Conservation (phyloP, 1,140 invertebrate genomes). For the Micrasema longulum region DNA sequence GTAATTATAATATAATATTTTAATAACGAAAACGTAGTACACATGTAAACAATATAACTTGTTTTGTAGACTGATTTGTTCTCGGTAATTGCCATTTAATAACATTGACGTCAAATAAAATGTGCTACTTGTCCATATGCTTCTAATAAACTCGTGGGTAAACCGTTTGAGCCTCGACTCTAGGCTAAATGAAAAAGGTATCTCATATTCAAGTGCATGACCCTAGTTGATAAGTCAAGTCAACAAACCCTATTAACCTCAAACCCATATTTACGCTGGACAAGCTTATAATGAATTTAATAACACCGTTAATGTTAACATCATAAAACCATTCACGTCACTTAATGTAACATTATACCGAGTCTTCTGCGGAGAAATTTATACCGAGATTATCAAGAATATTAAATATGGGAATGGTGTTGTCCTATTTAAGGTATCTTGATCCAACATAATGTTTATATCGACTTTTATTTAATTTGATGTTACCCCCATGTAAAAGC, state of each 20-base stretch:
- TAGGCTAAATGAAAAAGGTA: neutral
- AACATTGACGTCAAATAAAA: neutral
- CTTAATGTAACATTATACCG: too few relatives aligned
- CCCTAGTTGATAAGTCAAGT: slow-evolving; percentile 9
- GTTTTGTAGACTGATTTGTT: neutral
- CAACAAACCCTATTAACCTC: slow-evolving; percentile 27
- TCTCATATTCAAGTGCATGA: slow-evolving; percentile 2
- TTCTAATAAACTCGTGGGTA: neutral
- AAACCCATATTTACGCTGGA: slow-evolving; percentile 1
- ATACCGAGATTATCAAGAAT: too few relatives aligned
- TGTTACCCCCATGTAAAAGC: too few relatives aligned
- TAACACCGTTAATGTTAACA: too few relatives aligned
- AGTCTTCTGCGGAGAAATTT: too few relatives aligned
- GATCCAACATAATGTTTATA: too few relatives aligned
- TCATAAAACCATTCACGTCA: too few relatives aligned
- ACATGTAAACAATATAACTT: neutral
- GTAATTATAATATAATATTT: too few relatives aligned
- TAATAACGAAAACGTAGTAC: too few relatives aligned
- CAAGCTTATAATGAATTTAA: slow-evolving; percentile 19
- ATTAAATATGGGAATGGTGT: too few relatives aligned
- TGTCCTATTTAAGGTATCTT: too few relatives aligned
- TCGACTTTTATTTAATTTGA: too few relatives aligned
- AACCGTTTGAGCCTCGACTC: neutral
- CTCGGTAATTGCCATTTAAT: neutral
- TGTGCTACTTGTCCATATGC: neutral